Base-by-base conservation (phyloP, 2,888 invertebrate genomes). In the Drosophila quasianomalipes region DNA sequence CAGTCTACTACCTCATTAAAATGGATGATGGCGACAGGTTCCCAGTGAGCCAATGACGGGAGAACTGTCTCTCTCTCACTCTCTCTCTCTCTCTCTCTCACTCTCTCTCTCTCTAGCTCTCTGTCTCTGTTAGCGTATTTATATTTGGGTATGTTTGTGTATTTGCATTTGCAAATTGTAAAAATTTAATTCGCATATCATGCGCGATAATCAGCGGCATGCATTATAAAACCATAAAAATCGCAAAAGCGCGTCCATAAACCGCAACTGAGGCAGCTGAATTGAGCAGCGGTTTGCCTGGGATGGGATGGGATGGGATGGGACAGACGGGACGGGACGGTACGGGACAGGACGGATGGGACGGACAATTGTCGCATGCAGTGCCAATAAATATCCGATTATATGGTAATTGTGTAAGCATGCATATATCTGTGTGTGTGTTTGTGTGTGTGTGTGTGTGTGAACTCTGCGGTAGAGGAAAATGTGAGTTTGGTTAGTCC, bases 211-310 rank as follows among this genome's bases (percentile, higher is more conserved):
- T 88, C 87, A 91, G 85, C 88, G 89, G 79, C 76, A 73, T 79
- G 75, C 92, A 91, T 91, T 91, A 92, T 84, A 91, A 91, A 89
- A 79, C 82, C 90, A 85, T 91, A 92, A 91, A 91, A 91, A 78
- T 76, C 82, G 87, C 90, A 74, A 85, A 85, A 81, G 75, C 82
- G 86, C 90, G 79, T 73, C 79, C 73, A 90, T 85, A 90, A 85
- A 90, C 74, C 60, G 65, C 64, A 54, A 68, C 70, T 53, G 62
- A 41, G 59, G 64, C 62, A 54, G 41, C 51, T 7, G 52, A 47
- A 39, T 28, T 47, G 57, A 19, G 14, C 22, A 4, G 6, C 47
- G 22, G 22, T 6, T 22, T 35, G 30, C 22, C 22, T 22, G 22
- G 28, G 28, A 2, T 3, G 26, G 26, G 41, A n/a, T 31, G 47